Evolutionary conservation across 2,113 vertebrate species (phyloP).

Genomic region (Xerus inauris): DNA sequence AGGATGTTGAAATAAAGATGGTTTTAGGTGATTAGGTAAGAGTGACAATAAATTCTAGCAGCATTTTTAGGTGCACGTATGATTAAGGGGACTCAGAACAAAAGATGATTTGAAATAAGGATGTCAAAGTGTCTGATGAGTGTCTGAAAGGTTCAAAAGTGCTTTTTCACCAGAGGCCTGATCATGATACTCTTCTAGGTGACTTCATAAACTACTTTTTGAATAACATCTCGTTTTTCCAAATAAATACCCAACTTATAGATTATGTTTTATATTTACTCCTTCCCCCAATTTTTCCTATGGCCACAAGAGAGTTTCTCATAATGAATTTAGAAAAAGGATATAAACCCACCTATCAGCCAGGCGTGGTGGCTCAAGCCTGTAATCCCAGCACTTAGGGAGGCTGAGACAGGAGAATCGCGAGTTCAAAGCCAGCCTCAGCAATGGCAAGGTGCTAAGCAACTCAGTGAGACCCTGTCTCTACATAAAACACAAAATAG

Average conservation of each 20-base stretch:
- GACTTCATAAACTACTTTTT: neutral
- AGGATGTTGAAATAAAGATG: neutral
- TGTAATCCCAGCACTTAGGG: too few species aligned
- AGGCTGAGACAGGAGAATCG: too few species aligned
- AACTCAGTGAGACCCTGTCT: too few species aligned
- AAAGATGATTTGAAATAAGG: neutral
- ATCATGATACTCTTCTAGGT: neutral
- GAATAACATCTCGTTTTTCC: neutral
- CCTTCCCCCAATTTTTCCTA: neutral
- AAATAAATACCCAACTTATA: neutral
- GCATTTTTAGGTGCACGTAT: neutral
- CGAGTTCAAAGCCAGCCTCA: too few species aligned
- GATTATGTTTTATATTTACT: neutral
- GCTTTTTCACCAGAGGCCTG: neutral
- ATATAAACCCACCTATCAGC: neutral
- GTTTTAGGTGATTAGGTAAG: neutral
- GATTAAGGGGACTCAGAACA: neutral
- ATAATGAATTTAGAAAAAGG: neutral
- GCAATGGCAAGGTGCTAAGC: too few species aligned
- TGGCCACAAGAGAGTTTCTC: neutral
- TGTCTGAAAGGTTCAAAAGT: neutral
- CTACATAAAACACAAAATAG: too few species aligned
- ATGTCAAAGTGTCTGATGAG: neutral
- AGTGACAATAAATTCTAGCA: neutral
- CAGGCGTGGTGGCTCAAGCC: too few species aligned